Evolutionary conservation across 2,113 vertebrate genomes (phyloP).

Genomic region (Scytalopus superciliaris): DNA sequence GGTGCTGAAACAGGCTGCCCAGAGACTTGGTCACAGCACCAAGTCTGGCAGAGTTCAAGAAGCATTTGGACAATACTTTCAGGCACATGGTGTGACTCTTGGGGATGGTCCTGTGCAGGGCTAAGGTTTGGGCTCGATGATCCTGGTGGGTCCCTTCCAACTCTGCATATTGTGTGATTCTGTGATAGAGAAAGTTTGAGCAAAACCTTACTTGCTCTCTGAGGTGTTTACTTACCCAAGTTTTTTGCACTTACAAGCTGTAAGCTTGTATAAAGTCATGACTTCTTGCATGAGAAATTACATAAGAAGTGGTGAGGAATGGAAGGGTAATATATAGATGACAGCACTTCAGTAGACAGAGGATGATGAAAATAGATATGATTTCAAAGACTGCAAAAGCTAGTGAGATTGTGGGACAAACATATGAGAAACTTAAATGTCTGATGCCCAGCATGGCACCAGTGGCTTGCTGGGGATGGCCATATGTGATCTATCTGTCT

Average conservation of each 20-base stretch:
- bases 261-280: neutral
- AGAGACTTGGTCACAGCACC: neutral
- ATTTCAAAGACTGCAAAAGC: neutral
- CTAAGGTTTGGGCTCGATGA: neutral
- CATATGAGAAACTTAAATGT: neutral
- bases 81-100: neutral
- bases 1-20: neutral
- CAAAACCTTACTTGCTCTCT: neutral
- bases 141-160: neutral
- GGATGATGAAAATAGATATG: neutral
- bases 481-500: neutral
- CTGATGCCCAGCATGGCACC: neutral
- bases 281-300: neutral
- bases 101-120: neutral
- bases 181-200: neutral
- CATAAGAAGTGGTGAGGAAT: neutral
- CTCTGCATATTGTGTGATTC: neutral
- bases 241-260: neutral
- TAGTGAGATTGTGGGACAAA: neutral
- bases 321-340: neutral
- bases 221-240: neutral
- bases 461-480: neutral
- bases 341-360: neutral
- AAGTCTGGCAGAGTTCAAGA: neutral
- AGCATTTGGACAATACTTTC: neutral